phyloP scores from a whole-genome alignment of 1,140 invertebrate genomes.

The Conus betulinus region DNA sequence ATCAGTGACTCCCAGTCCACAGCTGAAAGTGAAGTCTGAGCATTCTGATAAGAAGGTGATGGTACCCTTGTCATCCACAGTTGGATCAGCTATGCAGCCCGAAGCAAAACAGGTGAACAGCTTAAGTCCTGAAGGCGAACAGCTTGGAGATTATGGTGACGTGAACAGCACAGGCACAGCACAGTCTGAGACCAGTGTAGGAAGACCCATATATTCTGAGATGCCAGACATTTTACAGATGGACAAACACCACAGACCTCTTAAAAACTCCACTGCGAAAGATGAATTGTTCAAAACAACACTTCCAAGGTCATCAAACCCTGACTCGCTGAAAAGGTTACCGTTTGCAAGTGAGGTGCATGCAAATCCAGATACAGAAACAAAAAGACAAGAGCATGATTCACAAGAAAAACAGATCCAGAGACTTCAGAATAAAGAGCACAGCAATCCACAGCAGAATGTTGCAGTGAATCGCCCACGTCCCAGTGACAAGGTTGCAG shows the following conservation, averaged over 20 bases:
- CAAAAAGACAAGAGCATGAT: not conserved
- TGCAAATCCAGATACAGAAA: not conserved
- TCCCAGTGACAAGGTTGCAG: not conserved
- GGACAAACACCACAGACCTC: not conserved
- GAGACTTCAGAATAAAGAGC: not conserved
- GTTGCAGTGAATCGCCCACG: not conserved
- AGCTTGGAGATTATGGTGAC: not conserved
- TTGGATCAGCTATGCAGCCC: not conserved
- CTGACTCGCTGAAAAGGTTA: not conserved
- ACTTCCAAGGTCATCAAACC: not conserved
- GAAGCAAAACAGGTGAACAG: not conserved
- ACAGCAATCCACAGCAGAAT: not conserved
- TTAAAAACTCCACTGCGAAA: not conserved
- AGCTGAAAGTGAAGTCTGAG: not conserved
- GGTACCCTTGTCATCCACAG: not conserved
- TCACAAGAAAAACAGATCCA: not conserved
- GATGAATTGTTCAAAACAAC: not conserved
- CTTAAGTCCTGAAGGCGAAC: not conserved
- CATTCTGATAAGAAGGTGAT: not conserved
- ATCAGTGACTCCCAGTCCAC: not conserved
- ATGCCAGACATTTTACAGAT: slow-evolving; percentile 13
- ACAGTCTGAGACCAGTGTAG: not conserved
- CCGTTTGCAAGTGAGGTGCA: not conserved
- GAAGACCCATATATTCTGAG: not conserved
- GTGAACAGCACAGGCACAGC: not conserved